phyloP scores from a whole-genome alignment of 2,888 invertebrate genomes.

The Hirtodrosophila histrioides region DNA sequence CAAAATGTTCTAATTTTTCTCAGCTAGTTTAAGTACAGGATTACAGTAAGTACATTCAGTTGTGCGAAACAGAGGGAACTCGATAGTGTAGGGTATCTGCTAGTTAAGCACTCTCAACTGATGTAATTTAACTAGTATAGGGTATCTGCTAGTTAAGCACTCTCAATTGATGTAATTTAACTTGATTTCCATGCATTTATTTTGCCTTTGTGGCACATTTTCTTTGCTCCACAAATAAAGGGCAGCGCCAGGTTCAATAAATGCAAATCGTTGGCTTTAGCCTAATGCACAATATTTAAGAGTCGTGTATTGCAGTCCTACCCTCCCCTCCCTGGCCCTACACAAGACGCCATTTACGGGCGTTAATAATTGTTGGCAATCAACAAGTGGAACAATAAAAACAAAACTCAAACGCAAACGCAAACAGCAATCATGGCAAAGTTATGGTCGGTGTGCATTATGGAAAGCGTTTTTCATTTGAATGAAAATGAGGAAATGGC shows the following conservation, averaged over 20 bases:
- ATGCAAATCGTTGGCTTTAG: slow-evolving; percentile 22
- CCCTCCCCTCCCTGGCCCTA: slow-evolving; percentile 3
- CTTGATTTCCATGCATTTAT: too few relatives aligned
- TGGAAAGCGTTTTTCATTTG: slow-evolving; percentile 60
- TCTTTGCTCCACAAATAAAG: slow-evolving; percentile 20
- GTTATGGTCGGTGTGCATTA: slow-evolving; percentile 34
- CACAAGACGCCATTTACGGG: slow-evolving; percentile 12
- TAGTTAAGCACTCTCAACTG: too few relatives aligned
- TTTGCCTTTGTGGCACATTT: background rate
- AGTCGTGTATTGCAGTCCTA: background rate
- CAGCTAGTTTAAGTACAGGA: too few relatives aligned
- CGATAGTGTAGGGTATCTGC: too few relatives aligned
- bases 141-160: too few relatives aligned
- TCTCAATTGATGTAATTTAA: too few relatives aligned
- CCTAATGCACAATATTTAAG: background rate
- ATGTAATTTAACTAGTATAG: too few relatives aligned
- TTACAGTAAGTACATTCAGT: too few relatives aligned
- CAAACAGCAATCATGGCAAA: slow-evolving; percentile 24
- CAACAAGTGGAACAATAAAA: slow-evolving; percentile 56
- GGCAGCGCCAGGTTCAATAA: slow-evolving; percentile 37
- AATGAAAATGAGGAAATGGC: slow-evolving; percentile 71
- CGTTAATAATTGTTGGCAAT: slow-evolving; percentile 49
- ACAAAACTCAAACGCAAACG: slow-evolving; percentile 22
- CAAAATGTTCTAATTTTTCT: too few relatives aligned
- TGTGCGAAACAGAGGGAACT: too few relatives aligned